Evolutionary conservation across 2,888 invertebrate species (phyloP), one percentile per base, ranked within the genome.

Genomic region (Thecophora atra): DNA sequence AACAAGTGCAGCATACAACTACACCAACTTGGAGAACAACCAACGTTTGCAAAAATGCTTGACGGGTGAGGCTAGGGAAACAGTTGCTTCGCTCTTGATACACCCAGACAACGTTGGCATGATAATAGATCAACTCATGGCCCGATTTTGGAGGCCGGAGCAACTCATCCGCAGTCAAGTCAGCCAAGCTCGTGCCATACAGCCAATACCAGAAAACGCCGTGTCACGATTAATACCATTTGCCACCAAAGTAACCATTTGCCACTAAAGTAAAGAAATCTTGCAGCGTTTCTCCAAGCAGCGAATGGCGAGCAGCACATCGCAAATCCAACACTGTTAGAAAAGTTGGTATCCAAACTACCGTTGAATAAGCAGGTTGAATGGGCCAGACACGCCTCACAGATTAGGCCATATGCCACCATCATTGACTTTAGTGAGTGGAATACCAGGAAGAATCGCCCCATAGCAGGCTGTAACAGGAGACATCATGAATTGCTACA

Each of bases 301-400:
- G n/a, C n/a, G n/a, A n/a, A n/a, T n/a, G n/a, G n/a, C n/a, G n/a
- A 54, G n/a, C 54, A 54, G 17, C 54, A 54, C n/a, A 15, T 54
- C 19, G n/a, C 54, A 6, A 54, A 19, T n/a, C 19, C 54, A n/a
- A 54, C 54, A 19, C n/a, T 54, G n/a, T n/a, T 54, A n/a, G 54
- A 54, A 54, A n/a, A 54, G 54, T n/a, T 54, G 7, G n/a, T 54
- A n/a, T 54, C 54, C n/a, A 54, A 54, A 54, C 54, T 54, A 6
- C 54, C 54, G n/a, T 13, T 54, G n/a, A 54, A n/a, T 54, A 44
- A 44, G 44, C 44, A 7, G 17, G 54, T 54, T 7, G 54, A 54
- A 54, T 19, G 54, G 54, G 54, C 54, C 8, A 54, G 54, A 54
- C 19, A 54, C n/a, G 54, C 54, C n/a, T 54, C 54, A n/a, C 54